A percentile compares a stretch with the other conserved stretches of the same genome.
Evolutionary conservation across 2,113 vertebrate species (phyloP).

Genomic region (Blennius ocellaris): DNA sequence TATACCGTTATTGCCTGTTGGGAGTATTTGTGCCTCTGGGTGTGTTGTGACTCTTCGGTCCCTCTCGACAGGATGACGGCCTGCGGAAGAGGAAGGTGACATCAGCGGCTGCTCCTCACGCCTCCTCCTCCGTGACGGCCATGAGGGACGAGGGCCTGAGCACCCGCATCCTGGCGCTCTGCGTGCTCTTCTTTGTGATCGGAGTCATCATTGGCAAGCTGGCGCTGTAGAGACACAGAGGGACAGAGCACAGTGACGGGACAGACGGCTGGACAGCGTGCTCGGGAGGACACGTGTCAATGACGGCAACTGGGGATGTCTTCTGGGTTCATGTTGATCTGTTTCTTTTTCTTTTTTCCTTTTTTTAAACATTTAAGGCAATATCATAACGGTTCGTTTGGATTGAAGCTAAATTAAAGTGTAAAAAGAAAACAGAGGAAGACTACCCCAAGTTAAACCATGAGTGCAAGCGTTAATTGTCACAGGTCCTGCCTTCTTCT

Average conservation of each 20-base stretch:
- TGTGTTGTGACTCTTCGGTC: not conserved
- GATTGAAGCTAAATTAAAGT: conserved; percentile 60
- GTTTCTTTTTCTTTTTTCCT: conserved; percentile 37
- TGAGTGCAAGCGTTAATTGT: conserved; percentile 49
- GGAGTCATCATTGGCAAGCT: conserved; percentile 96
- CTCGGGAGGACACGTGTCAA: conserved; percentile 50
- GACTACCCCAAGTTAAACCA: conserved; percentile 47
- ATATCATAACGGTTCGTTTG: conserved; percentile 62
- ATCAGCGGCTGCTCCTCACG: conserved; percentile 59
- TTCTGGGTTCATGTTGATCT: conserved; percentile 69
- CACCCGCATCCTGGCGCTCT: conserved; percentile 89
- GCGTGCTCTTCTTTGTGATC: conserved; percentile 94
- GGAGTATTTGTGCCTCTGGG: not conserved
- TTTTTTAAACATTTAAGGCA: conserved; percentile 66
- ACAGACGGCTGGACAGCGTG: conserved; percentile 48
- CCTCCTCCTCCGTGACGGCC: conserved; percentile 70
- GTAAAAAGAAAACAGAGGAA: conserved; percentile 58
- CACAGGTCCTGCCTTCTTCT: conserved; percentile 59
- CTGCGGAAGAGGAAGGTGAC: conserved; percentile 90
- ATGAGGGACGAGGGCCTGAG: conserved; percentile 90
- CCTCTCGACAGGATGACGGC: conserved; percentile 89
- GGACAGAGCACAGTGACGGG: conserved; percentile 63
- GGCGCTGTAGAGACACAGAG: conserved; percentile 88
- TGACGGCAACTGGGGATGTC: conserved; percentile 52
- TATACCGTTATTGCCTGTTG: not conserved